Conservation (phyloP, 2,888 invertebrate species). For the Melipona beecheii region DNA sequence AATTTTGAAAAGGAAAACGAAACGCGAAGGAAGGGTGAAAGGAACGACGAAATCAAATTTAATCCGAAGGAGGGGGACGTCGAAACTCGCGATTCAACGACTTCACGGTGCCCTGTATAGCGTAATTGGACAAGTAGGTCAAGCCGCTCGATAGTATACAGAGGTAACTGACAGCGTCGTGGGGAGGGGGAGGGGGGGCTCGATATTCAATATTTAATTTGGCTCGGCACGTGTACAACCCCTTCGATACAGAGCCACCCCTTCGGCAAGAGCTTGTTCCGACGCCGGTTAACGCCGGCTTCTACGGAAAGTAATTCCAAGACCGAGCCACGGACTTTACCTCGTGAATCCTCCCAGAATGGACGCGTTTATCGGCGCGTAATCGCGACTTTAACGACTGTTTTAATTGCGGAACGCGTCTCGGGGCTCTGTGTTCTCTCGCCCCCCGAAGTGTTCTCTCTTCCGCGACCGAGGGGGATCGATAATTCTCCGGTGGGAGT, state of each 20-base stretch:
- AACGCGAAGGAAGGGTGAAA: background rate
- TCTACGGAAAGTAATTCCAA: conserved; percentile 43
- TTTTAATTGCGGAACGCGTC: background rate
- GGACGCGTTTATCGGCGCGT: conserved; percentile 6
- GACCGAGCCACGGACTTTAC: conserved; percentile 24
- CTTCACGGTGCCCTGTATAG: conserved; percentile 35
- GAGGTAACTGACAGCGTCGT: conserved; percentile 36
- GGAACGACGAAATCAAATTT: background rate
- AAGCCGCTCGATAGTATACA: conserved; percentile 50
- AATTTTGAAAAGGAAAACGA: background rate
- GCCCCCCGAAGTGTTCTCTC: background rate
- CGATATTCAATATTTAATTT: conserved; percentile 79
- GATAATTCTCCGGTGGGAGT: background rate
- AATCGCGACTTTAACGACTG: conserved; percentile 29
- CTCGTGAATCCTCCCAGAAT: background rate
- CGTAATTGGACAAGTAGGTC: conserved; percentile 69
- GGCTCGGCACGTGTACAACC: conserved; percentile 60
- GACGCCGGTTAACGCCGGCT: conserved; percentile 26
- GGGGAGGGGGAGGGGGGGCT: conserved; percentile 39
- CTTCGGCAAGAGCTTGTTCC: background rate
- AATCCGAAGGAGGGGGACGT: background rate
- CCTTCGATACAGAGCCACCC: conserved; percentile 26
- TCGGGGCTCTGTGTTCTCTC: too few species aligned
- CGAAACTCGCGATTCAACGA: conserved; percentile 60
- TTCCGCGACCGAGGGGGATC: background rate